Base-by-base conservation (phyloP, 2,888 invertebrate genomes). In the Cybosia mesomella region DNA sequence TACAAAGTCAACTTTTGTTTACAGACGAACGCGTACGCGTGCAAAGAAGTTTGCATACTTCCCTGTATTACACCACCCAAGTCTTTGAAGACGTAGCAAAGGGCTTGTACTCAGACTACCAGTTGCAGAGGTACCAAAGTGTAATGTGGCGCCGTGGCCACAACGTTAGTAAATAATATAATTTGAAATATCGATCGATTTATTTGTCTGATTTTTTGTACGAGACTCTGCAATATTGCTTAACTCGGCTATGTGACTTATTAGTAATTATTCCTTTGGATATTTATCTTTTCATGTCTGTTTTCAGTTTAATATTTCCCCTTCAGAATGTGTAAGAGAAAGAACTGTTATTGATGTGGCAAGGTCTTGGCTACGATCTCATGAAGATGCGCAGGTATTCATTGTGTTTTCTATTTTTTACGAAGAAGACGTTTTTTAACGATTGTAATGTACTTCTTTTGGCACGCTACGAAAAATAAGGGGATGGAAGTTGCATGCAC, bases 311-410 rank as follows among this genome's bases (percentile, higher is more conserved):
- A 89, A 82, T 63, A 72, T 86, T 75, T 87, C n/a, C 82, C 82
- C 9, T 68, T 74, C 7, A 62, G 43, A 43, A 61, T n/a, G 2
- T 28, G 18, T 49, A 21, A 53, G 49, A 15, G 60, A 81, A 1
- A 80, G 76, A 13, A 81, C 79, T 7, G 21, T 86, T 0, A 68
- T 89, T 2, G 76, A 80, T 11, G 68, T 81, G 15, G 70, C 90
- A 58, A 85, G 76, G n/a, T 73, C 85, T 36, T 94, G 94, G 93
- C 72, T 93, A 11, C 83, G 82, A 15, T 75, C 86, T 0, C 93
- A 94, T 73, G 94, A 94, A 74, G 93, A 94, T 57, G 89, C 91
- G 1, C 93, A 93, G 87, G 93, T 92, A 75, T n/a, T 9, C 0
- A 13, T 61, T 0, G 15, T 22, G n/a, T 22, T 0, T 9, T 18